phyloP scores from a whole-genome alignment of 2,113 vertebrate genomes.

The Phylloscopus whistleri region DNA sequence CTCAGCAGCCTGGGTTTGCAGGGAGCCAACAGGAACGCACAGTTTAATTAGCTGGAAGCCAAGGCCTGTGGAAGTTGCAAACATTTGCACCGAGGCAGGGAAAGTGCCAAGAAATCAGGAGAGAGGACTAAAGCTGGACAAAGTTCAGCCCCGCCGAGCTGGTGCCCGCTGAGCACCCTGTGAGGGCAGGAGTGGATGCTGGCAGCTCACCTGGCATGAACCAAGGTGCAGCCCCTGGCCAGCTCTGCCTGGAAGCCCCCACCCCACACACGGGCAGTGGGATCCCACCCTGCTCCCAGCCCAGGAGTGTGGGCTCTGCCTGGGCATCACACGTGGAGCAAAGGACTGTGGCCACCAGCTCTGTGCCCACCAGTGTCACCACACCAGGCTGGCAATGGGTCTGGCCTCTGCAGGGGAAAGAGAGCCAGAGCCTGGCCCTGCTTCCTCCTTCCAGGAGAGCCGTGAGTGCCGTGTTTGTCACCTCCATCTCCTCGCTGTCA shows the following conservation, averaged over 20 bases:
- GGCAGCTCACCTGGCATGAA: neutral
- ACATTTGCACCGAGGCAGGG: neutral
- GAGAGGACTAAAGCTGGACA: neutral
- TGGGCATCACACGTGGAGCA: fast-evolving
- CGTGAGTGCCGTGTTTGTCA: fast-evolving
- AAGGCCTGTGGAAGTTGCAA: neutral
- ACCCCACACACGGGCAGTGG: neutral
- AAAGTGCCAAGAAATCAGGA: neutral
- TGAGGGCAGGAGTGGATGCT: neutral
- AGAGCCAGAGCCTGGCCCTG: neutral
- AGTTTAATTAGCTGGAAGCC: conserved; percentile 7
- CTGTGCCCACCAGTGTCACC: fast-evolving
- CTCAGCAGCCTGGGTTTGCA: neutral
- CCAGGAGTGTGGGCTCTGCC: fast-evolving
- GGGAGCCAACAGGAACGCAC: neutral
- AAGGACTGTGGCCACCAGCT: fast-evolving
- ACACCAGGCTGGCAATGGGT: neutral
- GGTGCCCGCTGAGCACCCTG: neutral
- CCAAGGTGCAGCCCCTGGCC: neutral
- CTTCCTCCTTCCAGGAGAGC: neutral
- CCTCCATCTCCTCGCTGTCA: neutral
- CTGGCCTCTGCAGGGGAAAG: too few species aligned
- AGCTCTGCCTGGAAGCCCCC: fast-evolving
- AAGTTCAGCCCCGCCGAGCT: neutral
- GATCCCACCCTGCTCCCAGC: neutral